Base-by-base conservation (phyloP, 2,888 invertebrate genomes). In the Troides aeacus region DNA sequence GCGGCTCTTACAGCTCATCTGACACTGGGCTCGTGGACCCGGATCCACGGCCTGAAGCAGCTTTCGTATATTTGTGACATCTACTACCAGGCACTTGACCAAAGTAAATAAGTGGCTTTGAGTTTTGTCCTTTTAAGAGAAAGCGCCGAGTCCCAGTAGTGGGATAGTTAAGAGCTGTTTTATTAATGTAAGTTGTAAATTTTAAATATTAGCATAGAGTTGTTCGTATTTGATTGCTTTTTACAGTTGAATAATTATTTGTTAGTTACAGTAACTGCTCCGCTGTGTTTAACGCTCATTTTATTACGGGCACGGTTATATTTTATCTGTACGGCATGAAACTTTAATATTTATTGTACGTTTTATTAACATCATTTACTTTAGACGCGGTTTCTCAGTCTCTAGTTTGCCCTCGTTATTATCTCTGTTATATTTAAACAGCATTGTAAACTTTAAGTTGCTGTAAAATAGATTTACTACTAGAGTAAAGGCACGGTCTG, bases 181-280 rank as follows among this genome's bases (percentile, higher is more conserved):
- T 30, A 30, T 30, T 64, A 56, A 62, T 66, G 53, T 66, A 62
- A 42, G 57, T 67, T 61, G 53, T 42, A 64, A 15, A 60, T 65
- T 60, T 65, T 58, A 65, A 57, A 58, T 62, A 69, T 53, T 21
- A 21, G 18, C 64, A 61, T 61, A 57, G 46, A 65, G 61, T 61
- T 57, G 58, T 65, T 62, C 56, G 30, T 30, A 46, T 58, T 69
- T 65, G 65, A 65, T 57, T 18, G 58, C 69, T n/a, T n/a, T 57
- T 62, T 1, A 36, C 56, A 12, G 62, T 65, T 65, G 64, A 69
- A 69, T 65, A 57, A 15, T 64, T 56, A 65, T 64, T 65, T 65
- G 65, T 65, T 65, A 42, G 30, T 58, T 46, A 30, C 24, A 57
- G 53, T 60, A n/a, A 64, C 50, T 21, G 46, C 24, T 59, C 61